Evolutionary conservation across 2,113 vertebrate species (phyloP).

Genomic region (Acrocephalus kingi): DNA sequence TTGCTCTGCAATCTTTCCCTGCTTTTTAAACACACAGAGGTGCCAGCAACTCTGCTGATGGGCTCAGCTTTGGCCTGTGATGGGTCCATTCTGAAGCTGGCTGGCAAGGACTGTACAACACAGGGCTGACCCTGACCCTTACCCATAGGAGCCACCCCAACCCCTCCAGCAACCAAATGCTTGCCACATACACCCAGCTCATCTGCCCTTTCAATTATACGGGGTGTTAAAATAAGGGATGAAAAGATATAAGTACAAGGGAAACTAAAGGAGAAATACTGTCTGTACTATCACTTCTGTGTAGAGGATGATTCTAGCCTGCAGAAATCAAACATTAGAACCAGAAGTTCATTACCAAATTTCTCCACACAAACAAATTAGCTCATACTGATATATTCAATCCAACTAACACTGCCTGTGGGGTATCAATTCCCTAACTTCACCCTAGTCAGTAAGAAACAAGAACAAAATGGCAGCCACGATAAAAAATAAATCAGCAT

Average conservation of each 20-base stretch:
- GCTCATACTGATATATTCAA: not conserved
- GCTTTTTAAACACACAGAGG: not conserved
- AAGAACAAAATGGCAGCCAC: not conserved
- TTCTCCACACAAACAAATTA: not conserved
- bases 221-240: not conserved
- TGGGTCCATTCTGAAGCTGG: not conserved
- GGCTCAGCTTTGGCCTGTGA: not conserved
- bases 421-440: not conserved
- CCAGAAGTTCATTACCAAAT: not conserved
- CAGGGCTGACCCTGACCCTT: not conserved
- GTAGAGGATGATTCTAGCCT: not conserved
- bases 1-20: not conserved
- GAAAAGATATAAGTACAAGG: not conserved
- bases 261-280: not conserved
- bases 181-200: not conserved
- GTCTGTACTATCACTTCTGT: not conserved
- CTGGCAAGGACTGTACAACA: not conserved
- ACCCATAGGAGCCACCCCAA: not conserved
- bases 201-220: not conserved
- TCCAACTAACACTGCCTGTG: not conserved
- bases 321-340: not conserved
- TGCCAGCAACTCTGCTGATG: not conserved
- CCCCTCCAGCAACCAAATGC: not conserved
- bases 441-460: not conserved
- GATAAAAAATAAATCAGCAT: accelerated